Evolutionary conservation across 2,888 invertebrate genomes (phyloP), one percentile per base, ranked within the genome.

Genomic region (Mechanitis messenoides): DNA sequence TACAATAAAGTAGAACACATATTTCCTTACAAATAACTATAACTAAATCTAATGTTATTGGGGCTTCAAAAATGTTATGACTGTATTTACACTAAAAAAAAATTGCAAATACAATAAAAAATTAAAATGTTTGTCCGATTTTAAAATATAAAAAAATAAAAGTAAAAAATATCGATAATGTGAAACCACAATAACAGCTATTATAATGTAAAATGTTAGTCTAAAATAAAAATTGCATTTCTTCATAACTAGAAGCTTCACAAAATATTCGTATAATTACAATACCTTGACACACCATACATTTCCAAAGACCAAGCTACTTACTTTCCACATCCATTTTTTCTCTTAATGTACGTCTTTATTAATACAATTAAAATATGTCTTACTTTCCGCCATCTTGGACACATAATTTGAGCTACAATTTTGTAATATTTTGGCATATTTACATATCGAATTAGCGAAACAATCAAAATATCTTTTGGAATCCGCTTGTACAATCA

Each of bases 321-420:
- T 35, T 35, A 45, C 33, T 33, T 45, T 2, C n/a, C 56, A 12
- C 46, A 55, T 54, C 20, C 35, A 60, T 53, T 61, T 61, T 45
- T 45, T 58, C 42, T 75, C 68, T 75, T 78, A 83, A 78, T 75
- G 69, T 78, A 81, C 87, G 85, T 87, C 85, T 87, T 85, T 87
- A 85, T 71, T 67, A 70, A 69, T 73, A 77, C 67, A 67, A 71
- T 76, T 71, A 75, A 66, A 71, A 71, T 70, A 75, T 73, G 72
- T 75, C 74, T 75, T 74, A 78, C 72, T 73, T 75, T 79, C 79
- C 72, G 75, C 66, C 68, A 78, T 79, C 75, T 85, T 85, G 85
- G 86, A 86, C 88, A 87, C 84, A 76, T 78, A 74, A 72, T 81
- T 88, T 88, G 88, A 88, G 88, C 87, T 85, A 81, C 74, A 78